Conservation (phyloP, 2,888 invertebrate species). For the Amiota communis region DNA sequence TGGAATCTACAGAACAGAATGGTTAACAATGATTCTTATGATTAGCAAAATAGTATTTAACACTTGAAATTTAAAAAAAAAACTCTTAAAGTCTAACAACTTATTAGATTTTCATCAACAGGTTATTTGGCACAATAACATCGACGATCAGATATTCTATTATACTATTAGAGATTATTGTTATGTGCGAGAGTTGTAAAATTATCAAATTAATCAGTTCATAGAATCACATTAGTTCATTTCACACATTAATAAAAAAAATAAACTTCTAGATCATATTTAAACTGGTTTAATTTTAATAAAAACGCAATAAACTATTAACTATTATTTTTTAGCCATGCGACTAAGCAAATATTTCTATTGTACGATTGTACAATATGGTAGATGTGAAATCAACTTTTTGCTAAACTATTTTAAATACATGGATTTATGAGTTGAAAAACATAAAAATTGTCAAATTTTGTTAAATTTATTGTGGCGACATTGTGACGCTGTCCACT, state of each 20-base stretch:
- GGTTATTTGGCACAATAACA: too few relatives aligned
- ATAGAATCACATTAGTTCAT: background rate
- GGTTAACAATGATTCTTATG: too few relatives aligned
- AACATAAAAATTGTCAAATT: slow-evolving; percentile 19
- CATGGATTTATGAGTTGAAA: slow-evolving; percentile 10
- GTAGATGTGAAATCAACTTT: background rate
- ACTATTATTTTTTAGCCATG: too few relatives aligned
- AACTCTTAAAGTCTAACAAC: too few relatives aligned
- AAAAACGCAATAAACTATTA: slow-evolving; percentile 13
- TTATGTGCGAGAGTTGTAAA: background rate
- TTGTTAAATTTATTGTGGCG: slow-evolving; percentile 17
- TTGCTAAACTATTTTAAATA: slow-evolving; percentile 17
- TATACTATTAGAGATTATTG: too few relatives aligned
- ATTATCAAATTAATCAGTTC: slow-evolving; percentile 16
- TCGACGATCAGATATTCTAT: too few relatives aligned
- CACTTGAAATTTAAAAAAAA: too few relatives aligned
- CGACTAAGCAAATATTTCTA: too few relatives aligned
- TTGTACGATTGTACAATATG: too few relatives aligned
- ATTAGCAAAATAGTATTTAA: too few relatives aligned
- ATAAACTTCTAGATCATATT: background rate
- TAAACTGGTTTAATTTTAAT: slow-evolving; percentile 16
- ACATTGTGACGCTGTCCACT: background rate
- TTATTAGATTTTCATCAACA: too few relatives aligned
- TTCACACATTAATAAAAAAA: slow-evolving; percentile 8
- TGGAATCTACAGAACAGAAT: too few relatives aligned